These are phyloP conservation scores for Thalpophila matura DNA, from an alignment of 2,888 invertebrate species.

Conservation along the genomic window DNA sequence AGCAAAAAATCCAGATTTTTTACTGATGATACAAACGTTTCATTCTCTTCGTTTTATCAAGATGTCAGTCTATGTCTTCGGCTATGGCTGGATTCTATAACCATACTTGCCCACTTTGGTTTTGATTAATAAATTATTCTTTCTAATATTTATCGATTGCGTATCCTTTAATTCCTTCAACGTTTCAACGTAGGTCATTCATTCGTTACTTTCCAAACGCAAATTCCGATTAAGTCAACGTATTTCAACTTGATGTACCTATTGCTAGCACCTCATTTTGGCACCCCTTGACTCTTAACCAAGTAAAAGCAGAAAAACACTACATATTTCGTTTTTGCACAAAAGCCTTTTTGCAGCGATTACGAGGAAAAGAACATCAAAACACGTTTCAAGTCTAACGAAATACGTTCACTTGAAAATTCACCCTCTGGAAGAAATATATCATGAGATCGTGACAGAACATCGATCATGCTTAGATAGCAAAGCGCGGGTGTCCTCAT, in stretches of 20 bases:
- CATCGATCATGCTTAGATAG: conserved; percentile 63
- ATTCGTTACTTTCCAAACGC: conserved; percentile 18
- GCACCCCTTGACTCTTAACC: conserved; percentile 15
- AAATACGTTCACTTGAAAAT: conserved; percentile 54
- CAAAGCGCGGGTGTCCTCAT: conserved; percentile 42
- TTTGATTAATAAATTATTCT: no score
- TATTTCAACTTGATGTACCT: conserved; percentile 37
- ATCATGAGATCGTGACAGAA: conserved; percentile 48
- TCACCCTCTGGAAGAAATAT: conserved; percentile 49
- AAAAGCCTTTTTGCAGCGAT: conserved; percentile 38
- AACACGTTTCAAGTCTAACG: conserved; percentile 44
- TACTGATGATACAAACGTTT: conserved; percentile 16
- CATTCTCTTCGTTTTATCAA: background rate
- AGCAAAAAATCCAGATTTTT: conserved; percentile 13
- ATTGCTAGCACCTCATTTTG: conserved; percentile 22
- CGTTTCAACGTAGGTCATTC: background rate
- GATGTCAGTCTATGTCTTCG: no score
- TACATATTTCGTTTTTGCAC: conserved; percentile 10
- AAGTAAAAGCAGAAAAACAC: conserved; percentile 21
- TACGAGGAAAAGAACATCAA: conserved; percentile 36
- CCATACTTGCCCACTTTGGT: no score
- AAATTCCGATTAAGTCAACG: conserved; percentile 22
- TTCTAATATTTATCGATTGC: no score
- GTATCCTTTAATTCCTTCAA: background rate
- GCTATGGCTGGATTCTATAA: no score